Evolutionary conservation across 2,888 invertebrate genomes (phyloP), one percentile per base, ranked within the genome.

Genomic region (Diloba caeruleocephala): DNA sequence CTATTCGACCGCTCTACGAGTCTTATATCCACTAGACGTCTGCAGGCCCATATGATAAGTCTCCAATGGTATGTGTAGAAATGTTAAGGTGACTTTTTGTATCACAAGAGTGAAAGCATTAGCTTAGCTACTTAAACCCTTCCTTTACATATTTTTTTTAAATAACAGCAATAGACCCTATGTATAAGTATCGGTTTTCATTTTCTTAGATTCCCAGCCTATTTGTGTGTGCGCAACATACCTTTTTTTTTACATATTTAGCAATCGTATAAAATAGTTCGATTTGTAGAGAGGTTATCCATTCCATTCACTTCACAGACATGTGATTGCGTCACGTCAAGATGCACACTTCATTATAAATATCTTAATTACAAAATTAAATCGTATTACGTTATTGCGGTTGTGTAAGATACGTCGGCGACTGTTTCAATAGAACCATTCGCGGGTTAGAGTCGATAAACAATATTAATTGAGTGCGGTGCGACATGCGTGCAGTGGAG

Each of bases 391-490:
- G 26, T 23, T n/a, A n/a, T n/a, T 21, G 23, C 12, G 55, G 45
- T 29, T 8, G 34, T 19, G 34, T 14, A 33, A n/a, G 48, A n/a
- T 15, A 15, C 9, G 55, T 32, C 33, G 46, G 37, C 34, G 34
- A 52, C 48, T 29, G 42, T 50, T 41, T 39, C 39, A 43, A 64
- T 53, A 37, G 39, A 61, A 25, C 23, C 42, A 53, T 50, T 50
- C 37, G 43, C 29, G 26, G 37, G 55, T 62, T 69, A 76, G 75
- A 74, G 68, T 62, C 72, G 77, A 76, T 79, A 74, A 80, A 76
- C 69, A 69, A 74, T 74, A 78, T 76, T 79, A 80, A 81, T 79
- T 80, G 67, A 64, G 28, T 54, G 45, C 34, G 23, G 67, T 64
- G 68, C 53, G 60, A 60, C 34, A 44, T 38, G 44, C 38, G 37